These are phyloP conservation scores for Meriones unguiculatus DNA, from an alignment of 2,113 vertebrate genomes.

Conservation along the genomic window DNA sequence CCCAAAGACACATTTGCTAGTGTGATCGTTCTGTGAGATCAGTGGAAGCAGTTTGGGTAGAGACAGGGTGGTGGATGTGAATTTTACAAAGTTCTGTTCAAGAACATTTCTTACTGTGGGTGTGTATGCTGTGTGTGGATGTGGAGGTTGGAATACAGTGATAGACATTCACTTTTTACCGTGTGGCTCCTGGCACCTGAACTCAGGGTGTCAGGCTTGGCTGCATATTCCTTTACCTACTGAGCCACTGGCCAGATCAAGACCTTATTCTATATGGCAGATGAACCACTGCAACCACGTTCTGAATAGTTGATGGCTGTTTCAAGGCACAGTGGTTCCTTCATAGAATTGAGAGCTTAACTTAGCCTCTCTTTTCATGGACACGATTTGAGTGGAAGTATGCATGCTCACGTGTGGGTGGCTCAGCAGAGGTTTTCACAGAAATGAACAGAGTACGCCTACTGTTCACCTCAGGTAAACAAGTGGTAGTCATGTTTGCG, in stretches of 20 bases:
- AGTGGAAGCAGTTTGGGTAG: neutral
- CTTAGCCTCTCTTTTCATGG: neutral
- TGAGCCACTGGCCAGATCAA: neutral
- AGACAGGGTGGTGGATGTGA: neutral
- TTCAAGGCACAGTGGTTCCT: neutral
- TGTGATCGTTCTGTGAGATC: neutral
- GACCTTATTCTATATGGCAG: neutral
- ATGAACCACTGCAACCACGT: neutral
- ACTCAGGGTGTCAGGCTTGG: neutral
- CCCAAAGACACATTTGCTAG: neutral
- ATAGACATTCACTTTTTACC: neutral
- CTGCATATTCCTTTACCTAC: neutral
- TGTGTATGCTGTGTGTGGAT: neutral
- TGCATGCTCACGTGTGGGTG: neutral
- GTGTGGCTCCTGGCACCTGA: neutral
- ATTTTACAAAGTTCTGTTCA: constrained; percentile 28
- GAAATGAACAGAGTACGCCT: neutral
- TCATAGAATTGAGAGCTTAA: neutral
- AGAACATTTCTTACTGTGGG: neutral
- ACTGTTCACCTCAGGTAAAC: neutral
- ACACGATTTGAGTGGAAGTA: neutral
- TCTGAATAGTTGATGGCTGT: neutral
- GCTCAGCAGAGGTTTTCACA: neutral
- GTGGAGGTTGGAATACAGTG: neutral
- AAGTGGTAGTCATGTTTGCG: neutral